Evolutionary conservation across 30 jellyfish, hydroid and myxozoan genomes (phyloP).

Genomic region (Hydractinia symbiolongicarpus): DNA sequence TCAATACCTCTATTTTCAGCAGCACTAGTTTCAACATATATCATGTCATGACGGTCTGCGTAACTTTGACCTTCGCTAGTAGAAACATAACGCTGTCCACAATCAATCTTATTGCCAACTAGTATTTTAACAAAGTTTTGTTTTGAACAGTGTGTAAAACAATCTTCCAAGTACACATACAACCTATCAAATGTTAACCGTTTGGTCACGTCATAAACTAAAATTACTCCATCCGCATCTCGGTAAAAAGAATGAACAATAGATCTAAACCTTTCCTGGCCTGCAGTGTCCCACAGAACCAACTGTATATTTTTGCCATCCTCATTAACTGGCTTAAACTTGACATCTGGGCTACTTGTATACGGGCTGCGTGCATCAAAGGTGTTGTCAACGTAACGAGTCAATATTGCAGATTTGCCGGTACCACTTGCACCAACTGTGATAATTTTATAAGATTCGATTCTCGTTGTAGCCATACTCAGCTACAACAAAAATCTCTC

Average conservation of each 20-base stretch:
- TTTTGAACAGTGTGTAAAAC: conserved; percentile 55
- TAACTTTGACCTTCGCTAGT: conserved; percentile 55
- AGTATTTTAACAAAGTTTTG: conserved; percentile 60
- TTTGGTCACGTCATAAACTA: conserved; percentile 68
- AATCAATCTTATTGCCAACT: conserved; percentile 74
- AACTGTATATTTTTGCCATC: conserved; percentile 60
- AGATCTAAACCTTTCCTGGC: conserved; percentile 70
- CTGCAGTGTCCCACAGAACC: conserved; percentile 83
- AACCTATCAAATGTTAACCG: conserved; percentile 42
- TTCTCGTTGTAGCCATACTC: too few species aligned
- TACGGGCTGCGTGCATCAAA: conserved; percentile 71
- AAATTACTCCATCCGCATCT: conserved; percentile 62
- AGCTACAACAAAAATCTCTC: too few species aligned
- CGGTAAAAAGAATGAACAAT: conserved; percentile 56
- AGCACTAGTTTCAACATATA: conserved; percentile 75
- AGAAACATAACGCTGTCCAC: conserved; percentile 63
- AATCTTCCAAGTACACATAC: conserved; percentile 49
- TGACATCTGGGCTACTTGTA: conserved; percentile 69
- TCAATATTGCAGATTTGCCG: conserved; percentile 68
- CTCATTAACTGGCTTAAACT: conserved; percentile 43
- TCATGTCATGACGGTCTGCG: conserved; percentile 68
- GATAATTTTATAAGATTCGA: conserved; percentile 16
- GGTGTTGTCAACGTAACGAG: conserved; percentile 66
- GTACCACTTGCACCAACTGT: conserved; percentile 70
- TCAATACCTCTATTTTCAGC: conserved; percentile 57